Evolutionary conservation across 1,140 invertebrate species (phyloP), one percentile per base, ranked within the genome.

Genomic region (Arion vulgaris): DNA sequence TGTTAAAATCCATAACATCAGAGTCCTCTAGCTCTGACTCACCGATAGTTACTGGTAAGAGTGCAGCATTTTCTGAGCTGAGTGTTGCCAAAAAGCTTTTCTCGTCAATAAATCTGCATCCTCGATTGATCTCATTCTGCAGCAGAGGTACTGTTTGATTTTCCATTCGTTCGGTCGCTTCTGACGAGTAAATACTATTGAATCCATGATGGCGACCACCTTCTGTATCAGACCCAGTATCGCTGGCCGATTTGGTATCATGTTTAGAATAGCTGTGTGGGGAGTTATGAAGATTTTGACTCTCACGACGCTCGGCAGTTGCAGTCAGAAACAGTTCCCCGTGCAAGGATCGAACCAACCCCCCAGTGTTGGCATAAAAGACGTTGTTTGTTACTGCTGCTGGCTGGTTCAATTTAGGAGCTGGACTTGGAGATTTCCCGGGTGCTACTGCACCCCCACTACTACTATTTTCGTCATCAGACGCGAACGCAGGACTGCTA

Each of bases 401-500:
- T 1, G 53, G 72, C 39, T 57, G 69, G 32, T 39, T 80, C 45
- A 68, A 80, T 68, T 76, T 81, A 39, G 28, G n/a, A 45, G 75
- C 23, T 26, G 53, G 77, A 32, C 85, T 83, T 26, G 85, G 72
- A 0, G 83, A 83, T 28, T 85, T 87, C n/a, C 51, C 69, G 17
- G 80, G 66, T 7, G 11, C 62, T 32, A 28, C 62, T 32, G n/a
- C 62, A 5, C 62, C 62, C 19, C 80, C 83, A 71, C 86, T 88
- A 96, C 88, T 90, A 41, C 86, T 87, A 68, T 89, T 88, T 26
- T 94, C 94, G 71, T 98, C 97, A 91, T 99, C 98, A 0, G 97
- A 98, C 85, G 98, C 97, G 91, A 98, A 98, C 0, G 96, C 96
- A 0, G 97, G 97, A 90, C 97, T 98, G 88, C 97, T 98, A 0